phyloP scores from a whole-genome alignment of 2,797 vertebrate genomes.

The Sus cebifrons region DNA sequence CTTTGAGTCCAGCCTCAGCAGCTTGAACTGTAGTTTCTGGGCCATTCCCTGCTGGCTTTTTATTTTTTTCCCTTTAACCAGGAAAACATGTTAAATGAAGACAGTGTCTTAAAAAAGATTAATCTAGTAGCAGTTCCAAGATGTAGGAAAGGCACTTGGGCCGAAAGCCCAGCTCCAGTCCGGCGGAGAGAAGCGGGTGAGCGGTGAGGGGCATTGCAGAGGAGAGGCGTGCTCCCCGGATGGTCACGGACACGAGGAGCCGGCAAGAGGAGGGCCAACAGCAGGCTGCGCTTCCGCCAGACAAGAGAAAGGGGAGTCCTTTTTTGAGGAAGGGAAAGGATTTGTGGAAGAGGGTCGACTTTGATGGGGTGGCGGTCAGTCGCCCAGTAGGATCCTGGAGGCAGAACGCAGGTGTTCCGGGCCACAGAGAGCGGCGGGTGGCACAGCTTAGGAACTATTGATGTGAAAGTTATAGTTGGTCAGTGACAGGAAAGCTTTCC shows the following conservation, averaged over 20 bases:
- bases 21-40: not conserved
- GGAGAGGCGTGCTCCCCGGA: too few relatives aligned
- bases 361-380: not conserved
- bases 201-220: accelerated
- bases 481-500: not conserved
- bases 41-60: not conserved
- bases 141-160: not conserved
- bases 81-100: not conserved
- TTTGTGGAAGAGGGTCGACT: accelerated
- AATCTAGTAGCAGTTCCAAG: not conserved
- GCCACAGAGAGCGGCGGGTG: accelerated
- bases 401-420: accelerated
- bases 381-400: not conserved
- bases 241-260: too few relatives aligned
- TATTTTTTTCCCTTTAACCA: not conserved
- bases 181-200: accelerated
- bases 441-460: not conserved
- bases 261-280: not conserved
- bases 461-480: accelerated
- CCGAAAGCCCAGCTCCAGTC: not conserved
- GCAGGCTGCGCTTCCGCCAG: not conserved
- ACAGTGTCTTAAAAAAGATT: not conserved
- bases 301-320: too few relatives aligned
- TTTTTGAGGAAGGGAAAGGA: not conserved
- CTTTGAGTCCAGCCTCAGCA: not conserved